These are phyloP conservation scores for Sarcophaga variegata DNA, from an alignment of 2,888 invertebrate genomes.

Conservation along the genomic window DNA sequence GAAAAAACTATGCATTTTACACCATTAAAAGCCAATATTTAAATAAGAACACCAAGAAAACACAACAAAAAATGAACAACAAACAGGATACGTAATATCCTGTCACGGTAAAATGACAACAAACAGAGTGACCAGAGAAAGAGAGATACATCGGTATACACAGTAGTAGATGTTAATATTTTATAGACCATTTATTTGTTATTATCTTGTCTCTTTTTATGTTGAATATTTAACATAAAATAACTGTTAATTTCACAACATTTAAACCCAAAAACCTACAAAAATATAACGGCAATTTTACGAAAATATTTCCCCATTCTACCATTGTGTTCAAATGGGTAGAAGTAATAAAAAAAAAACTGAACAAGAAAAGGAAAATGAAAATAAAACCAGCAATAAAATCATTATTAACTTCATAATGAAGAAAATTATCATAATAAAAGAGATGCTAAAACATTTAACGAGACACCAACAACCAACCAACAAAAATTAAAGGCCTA, in stretches of 20 bases:
- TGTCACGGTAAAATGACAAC: slow-evolving; percentile 20
- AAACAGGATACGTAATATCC: slow-evolving; percentile 60
- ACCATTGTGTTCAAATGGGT: slow-evolving; percentile 19
- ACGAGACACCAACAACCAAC: slow-evolving; percentile 35
- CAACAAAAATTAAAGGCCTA: slow-evolving; percentile 17
- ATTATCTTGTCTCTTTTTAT: slow-evolving; percentile 18
- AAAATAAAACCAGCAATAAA: slow-evolving; percentile 11
- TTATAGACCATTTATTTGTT: slow-evolving; percentile 59
- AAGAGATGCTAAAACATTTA: slow-evolving; percentile 25
- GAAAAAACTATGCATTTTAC: slow-evolving; percentile 18
- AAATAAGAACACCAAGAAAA: background rate
- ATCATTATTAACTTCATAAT: slow-evolving; percentile 61
- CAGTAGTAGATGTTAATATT: slow-evolving; percentile 46
- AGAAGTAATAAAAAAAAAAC: slow-evolving; percentile 11
- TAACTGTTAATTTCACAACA: slow-evolving; percentile 53
- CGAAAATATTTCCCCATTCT: slow-evolving; percentile 24
- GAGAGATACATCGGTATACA: background rate
- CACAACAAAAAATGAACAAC: background rate
- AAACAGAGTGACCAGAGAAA: slow-evolving; percentile 11
- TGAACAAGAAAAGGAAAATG: background rate
- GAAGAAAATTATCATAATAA: slow-evolving; percentile 61
- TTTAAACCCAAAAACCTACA: slow-evolving; percentile 28
- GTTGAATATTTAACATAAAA: slow-evolving; percentile 59
- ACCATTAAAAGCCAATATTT: slow-evolving; percentile 29
- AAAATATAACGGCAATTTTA: slow-evolving; percentile 14